Percentiles rank a stretch among this genome's conserved stretches.
phyloP scores from a whole-genome alignment of 2,888 invertebrate genomes.

The Folsomia candida region DNA sequence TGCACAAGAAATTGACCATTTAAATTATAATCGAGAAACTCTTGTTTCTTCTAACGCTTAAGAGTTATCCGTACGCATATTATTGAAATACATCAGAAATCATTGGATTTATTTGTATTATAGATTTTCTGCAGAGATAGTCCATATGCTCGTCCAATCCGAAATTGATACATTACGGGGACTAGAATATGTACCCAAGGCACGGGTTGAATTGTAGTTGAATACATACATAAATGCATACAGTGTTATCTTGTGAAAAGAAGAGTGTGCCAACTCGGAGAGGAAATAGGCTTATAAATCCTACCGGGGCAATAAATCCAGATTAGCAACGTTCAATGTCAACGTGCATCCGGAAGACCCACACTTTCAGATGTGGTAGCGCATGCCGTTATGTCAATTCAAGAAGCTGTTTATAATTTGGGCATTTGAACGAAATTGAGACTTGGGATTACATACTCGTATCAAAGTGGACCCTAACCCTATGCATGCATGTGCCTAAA shows the following conservation, averaged over 20 bases:
- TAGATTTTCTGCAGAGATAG: neutral
- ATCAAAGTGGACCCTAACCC: neutral
- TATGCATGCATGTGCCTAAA: neutral
- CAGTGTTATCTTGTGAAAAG: neutral
- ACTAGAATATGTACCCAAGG: neutral
- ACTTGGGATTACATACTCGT: neutral
- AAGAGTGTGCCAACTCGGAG: neutral
- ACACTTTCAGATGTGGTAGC: neutral
- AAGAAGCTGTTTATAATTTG: neutral
- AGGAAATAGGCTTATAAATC: neutral
- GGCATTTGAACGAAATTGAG: neutral
- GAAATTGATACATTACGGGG: neutral
- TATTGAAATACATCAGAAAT: neutral
- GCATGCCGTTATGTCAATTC: neutral
- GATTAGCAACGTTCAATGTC: neutral
- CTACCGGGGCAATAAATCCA: neutral
- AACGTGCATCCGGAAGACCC: neutral
- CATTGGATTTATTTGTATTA: neutral
- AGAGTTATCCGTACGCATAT: neutral
- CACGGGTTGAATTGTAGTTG: neutral
- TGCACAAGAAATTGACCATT: no score
- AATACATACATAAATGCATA: neutral
- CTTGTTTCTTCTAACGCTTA: neutral
- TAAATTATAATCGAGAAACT: no score
- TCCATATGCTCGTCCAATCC: neutral